Base-by-base conservation (phyloP, 2,113 vertebrate species). In the Lagopus muta region DNA sequence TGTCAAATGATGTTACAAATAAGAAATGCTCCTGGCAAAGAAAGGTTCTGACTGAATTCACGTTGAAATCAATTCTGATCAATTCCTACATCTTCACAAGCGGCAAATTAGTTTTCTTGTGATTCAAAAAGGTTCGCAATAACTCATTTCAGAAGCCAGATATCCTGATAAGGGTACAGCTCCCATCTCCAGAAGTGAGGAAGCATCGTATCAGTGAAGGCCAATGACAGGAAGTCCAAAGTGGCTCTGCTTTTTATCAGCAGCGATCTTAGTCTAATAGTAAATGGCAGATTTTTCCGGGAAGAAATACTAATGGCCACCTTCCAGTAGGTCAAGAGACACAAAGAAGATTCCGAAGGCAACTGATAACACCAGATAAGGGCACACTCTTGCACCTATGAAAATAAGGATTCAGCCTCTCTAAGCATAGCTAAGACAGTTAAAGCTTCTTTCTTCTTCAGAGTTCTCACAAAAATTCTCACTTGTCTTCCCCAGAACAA, bases 21-120 rank as follows among this genome's bases (percentile, higher is more conserved):
- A 81, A 85, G 85, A 57, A 81, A 13, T 2, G 1, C 13, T 43
- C 40, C 52, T 27, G 18, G 38, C 38, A 57, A 28, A 64, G n/a
- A 7, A 78, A 82, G 28, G 40, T 25, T 38, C 22, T 10, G 34
- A 79, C 0, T 22, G 76, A 69, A 17, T 27, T 15, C 1, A 0
- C 43, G 22, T 3, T 83, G 67, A 74, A 86, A 79, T 34, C 22
- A 5, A 34, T 55, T 86, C n/a, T 74, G 15, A 73, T 16, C 38
- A 48, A 60, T 22, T 48, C 36, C 34, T 25, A 9, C 2, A 6
- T 38, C 66, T 65, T 27, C 40, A 74, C 55, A 89, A 94, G 34
- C 27, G 43, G 16, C 40, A 71, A 60, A 52, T 40, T 27, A 16
- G 11, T 43, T 58, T 74, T 78, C 34, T 89, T n/a, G 42, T 42